Base-by-base conservation (phyloP, 2,797 vertebrate genomes). In the Otolemur crassicaudatus region DNA sequence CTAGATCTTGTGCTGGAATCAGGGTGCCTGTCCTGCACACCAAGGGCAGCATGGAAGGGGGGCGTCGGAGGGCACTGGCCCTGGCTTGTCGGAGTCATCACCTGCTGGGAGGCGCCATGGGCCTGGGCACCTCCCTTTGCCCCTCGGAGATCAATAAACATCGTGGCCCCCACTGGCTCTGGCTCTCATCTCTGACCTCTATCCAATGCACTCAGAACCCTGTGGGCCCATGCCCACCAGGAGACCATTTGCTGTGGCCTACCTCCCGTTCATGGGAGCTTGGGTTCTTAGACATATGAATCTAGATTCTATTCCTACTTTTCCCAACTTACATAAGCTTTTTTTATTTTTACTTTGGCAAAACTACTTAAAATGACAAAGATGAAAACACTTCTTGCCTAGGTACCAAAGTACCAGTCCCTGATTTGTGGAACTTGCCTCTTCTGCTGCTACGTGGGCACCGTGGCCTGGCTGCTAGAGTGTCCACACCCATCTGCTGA, bases 141-240 rank as follows among this genome's bases (percentile, higher is more conserved):
- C 46, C 0, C 88, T 94, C 96, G 73, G 96, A 98, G 97, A 97
- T 98, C 97, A 99, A 98, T 99, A 99, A 99, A 99, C 87, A 98
- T 98, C 87, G 82, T 98, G 98, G 97, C 97, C 97, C 98, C 97
- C 20, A 88, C 63, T 43, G 97, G 96, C 96, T 98, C 97, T 13
- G 97, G 93, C 85, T 96, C 79, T 96, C 58, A 34, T 96, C 88
- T 97, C 83, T 97, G 95, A 53, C 97, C 85, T 96, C 95, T 94
- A 97, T 97, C 90, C 96, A 6, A 0, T 1, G 5, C 3, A 0
- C 14, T 17, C 13, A 76, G n/a, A 16, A 34, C 2, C 25, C 65
- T 11, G 1, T 34, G 2, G 23, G 0, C 22, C 22, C 2, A 0
- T 3, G 3, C 27, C 9, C 19, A 19, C 80, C 72, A 19, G 7